phyloP scores from a whole-genome alignment of 2,797 vertebrate genomes.

The Channallabes apus region DNA sequence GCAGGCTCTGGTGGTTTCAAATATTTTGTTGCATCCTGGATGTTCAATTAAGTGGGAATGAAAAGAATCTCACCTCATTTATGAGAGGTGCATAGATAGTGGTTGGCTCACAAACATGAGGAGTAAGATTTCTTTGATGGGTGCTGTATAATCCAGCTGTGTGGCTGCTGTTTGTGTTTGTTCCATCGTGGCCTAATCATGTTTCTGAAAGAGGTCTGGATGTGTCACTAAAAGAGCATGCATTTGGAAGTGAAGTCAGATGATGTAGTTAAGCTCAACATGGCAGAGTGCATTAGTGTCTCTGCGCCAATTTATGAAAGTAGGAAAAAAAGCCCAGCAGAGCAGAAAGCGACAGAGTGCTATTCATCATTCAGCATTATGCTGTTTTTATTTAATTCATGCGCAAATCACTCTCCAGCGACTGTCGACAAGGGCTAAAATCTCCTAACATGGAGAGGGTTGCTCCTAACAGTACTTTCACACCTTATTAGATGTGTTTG shows the following conservation, averaged over 20 bases:
- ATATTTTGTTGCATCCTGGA: slow-evolving; percentile 30
- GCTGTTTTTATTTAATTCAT: slow-evolving; percentile 42
- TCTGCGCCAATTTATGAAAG: slow-evolving; percentile 46
- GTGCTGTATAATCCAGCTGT: slow-evolving; percentile 31
- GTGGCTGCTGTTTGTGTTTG: slow-evolving; percentile 28
- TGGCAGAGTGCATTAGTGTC: slow-evolving; percentile 41
- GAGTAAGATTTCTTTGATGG: slow-evolving; percentile 9
- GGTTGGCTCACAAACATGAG: neutral
- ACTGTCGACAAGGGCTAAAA: slow-evolving; percentile 50
- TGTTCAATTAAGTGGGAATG: slow-evolving; percentile 24
- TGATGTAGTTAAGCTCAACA: slow-evolving; percentile 42
- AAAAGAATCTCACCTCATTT: slow-evolving; percentile 29
- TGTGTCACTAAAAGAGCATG: slow-evolving; percentile 28
- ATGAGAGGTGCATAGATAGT: neutral
- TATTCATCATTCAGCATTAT: slow-evolving; percentile 50
- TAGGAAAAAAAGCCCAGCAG: slow-evolving; percentile 37
- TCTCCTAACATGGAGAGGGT: slow-evolving; percentile 54
- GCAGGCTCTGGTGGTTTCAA: neutral
- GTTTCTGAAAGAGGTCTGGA: slow-evolving; percentile 40
- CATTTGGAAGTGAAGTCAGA: slow-evolving; percentile 39
- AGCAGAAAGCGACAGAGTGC: slow-evolving; percentile 46
- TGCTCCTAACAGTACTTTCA: slow-evolving; percentile 64
- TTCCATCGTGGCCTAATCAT: slow-evolving; percentile 11
- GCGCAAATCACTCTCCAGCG: slow-evolving; percentile 48
- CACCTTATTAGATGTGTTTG: slow-evolving; percentile 68